These are phyloP conservation scores for Neocrepidodera transversa DNA, from an alignment of 2,888 invertebrate genomes.

Conservation along the genomic window DNA sequence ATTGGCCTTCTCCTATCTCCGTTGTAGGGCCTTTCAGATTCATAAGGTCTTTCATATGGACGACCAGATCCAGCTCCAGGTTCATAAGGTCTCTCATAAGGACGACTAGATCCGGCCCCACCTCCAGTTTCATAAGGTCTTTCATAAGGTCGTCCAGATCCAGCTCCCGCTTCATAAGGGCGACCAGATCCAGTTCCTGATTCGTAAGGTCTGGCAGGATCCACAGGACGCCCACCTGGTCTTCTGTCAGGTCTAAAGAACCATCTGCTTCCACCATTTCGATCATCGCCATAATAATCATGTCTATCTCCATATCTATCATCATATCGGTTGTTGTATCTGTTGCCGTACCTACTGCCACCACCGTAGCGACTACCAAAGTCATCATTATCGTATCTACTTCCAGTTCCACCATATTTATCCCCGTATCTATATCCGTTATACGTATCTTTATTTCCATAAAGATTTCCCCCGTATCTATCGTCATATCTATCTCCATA, in stretches of 20 bases:
- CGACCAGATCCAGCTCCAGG: conserved; percentile 40
- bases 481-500: conserved; percentile 20
- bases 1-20: conserved; percentile 48
- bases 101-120: conserved; percentile 33
- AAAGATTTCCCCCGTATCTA: conserved; percentile 38
- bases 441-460: conserved; percentile 40
- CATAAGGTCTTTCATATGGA: no score
- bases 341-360: conserved; percentile 50
- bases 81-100: conserved; percentile 40
- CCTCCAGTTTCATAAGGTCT: no score
- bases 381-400: conserved; percentile 37
- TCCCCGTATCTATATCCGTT: conserved; percentile 49
- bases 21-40: conserved; percentile 21
- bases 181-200: conserved; percentile 40
- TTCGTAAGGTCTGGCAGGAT: conserved; percentile 39
- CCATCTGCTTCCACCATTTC: conserved; percentile 55
- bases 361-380: conserved; percentile 38
- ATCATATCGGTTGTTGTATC: conserved; percentile 50
- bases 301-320: conserved; percentile 47
- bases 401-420: conserved; percentile 50
- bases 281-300: conserved; percentile 54
- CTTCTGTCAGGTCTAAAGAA: conserved; percentile 55
- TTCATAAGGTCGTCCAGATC: conserved; percentile 2
- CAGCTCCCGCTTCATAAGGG: conserved; percentile 26
- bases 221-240: conserved; percentile 49